A percentile compares a stretch with the other conserved stretches of the same genome.
Conservation (phyloP, 2,797 vertebrate genomes). For the Microtus agrestis region DNA sequence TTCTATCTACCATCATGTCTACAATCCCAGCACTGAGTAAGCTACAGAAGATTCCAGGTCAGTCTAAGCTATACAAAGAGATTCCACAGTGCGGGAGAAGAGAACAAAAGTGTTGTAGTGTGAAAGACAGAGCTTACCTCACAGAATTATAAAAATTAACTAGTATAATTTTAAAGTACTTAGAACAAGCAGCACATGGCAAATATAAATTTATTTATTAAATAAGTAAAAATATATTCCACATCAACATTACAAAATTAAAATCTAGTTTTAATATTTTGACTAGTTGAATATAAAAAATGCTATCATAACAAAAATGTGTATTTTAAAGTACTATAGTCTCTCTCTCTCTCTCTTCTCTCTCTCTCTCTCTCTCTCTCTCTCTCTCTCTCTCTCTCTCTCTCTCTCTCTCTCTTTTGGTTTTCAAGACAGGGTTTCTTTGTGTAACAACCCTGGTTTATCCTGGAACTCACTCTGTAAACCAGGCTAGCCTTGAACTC, state of each 20-base stretch:
- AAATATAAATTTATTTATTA: slow-evolving; percentile 60
- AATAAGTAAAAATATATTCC: slow-evolving; percentile 51
- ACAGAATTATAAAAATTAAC: slow-evolving; percentile 38
- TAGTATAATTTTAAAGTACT: slow-evolving; percentile 48
- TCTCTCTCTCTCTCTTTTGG: no score
- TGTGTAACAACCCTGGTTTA: no score
- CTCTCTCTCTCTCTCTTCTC: background rate
- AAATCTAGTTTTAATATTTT: slow-evolving; percentile 73
- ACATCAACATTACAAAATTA: slow-evolving; percentile 48
- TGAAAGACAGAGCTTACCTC: background rate
- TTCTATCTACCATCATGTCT: background rate
- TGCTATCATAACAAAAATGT: background rate
- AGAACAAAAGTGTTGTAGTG: background rate
- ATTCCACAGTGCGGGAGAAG: no score
- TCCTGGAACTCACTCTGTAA: no score
- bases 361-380: no score
- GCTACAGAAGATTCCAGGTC: background rate
- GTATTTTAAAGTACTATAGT: background rate
- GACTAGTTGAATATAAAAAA: slow-evolving; percentile 45
- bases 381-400: no score
- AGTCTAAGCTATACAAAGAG: background rate
- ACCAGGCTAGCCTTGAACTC: no score
- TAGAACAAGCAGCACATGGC: slow-evolving; percentile 34
- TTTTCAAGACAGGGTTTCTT: no score
- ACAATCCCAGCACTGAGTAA: background rate